A percentile compares a stretch with the other conserved stretches of the same genome.
Evolutionary conservation across 1,140 invertebrate species (phyloP).

Genomic region (Cryptotermes secundus): DNA sequence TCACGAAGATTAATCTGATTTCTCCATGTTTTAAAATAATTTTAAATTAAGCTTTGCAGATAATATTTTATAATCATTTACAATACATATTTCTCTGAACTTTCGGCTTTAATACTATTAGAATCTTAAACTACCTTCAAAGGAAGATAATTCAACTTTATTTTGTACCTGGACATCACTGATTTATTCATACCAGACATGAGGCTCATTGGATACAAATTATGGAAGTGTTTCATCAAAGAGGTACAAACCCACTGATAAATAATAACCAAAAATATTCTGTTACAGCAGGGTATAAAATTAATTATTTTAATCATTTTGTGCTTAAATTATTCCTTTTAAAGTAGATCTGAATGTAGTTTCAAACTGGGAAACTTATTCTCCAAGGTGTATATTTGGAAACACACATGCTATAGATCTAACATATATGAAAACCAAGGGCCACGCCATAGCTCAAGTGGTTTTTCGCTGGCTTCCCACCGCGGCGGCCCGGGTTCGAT

Average conservation of each 20-base stretch:
- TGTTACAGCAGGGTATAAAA: not conserved
- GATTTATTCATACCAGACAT: not conserved
- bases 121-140: not conserved
- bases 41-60: not conserved
- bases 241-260: not conserved
- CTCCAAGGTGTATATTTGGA: no score
- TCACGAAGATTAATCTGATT: slow-evolving; percentile 16
- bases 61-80: not conserved
- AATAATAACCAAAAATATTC: not conserved
- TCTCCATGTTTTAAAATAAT: not conserved
- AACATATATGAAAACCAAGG: no score
- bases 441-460: no score
- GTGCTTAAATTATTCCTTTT: no score
- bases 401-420: no score
- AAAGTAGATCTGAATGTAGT: no score
- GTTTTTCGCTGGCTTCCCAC: no score
- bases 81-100: not conserved
- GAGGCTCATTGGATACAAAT: no score
- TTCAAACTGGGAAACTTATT: no score
- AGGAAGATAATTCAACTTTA: not conserved
- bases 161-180: not conserved
- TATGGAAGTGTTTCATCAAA: no score
- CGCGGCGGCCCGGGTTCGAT: no score
- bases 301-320: no score
- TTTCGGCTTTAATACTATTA: not conserved